Evolutionary conservation across 2,113 vertebrate genomes (phyloP).

Genomic region (Salvelinus fontinalis): DNA sequence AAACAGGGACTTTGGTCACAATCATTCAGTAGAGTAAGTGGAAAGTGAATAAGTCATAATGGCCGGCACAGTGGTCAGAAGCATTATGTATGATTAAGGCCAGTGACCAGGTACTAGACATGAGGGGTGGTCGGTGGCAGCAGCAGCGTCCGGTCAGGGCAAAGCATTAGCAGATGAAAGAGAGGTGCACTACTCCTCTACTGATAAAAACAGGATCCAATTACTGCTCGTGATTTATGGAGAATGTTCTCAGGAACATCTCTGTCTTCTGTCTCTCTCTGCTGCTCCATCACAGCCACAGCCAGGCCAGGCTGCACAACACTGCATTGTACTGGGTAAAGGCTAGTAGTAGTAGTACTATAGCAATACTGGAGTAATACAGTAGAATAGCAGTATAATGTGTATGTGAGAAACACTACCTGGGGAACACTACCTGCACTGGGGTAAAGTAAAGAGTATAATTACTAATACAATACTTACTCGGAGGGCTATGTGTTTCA

Average conservation of each 20-base stretch:
- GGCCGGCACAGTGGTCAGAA: background rate
- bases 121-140: constrained; percentile 9
- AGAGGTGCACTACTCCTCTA: constrained; percentile 14
- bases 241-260: constrained; percentile 29
- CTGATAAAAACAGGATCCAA: constrained; percentile 42
- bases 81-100: background rate
- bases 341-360: too few species aligned
- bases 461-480: too few species aligned
- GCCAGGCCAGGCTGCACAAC: too few species aligned
- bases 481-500: too few species aligned
- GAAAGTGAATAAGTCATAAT: background rate
- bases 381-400: background rate
- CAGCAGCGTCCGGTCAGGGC: constrained; percentile 14
- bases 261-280: constrained; percentile 36
- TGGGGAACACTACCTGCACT: too few species aligned
- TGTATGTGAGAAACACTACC: background rate
- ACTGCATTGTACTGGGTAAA: too few species aligned
- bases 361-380: background rate
- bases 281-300: background rate
- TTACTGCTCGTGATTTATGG: constrained; percentile 55
- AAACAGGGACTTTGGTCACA: background rate
- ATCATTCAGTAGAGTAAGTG: background rate
- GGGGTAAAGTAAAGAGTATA: too few species aligned
- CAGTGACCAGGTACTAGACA: background rate
- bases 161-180: constrained; percentile 42